Conservation (phyloP, 2,113 vertebrate species). For the Sinocyclocheilus rhinocerous region DNA sequence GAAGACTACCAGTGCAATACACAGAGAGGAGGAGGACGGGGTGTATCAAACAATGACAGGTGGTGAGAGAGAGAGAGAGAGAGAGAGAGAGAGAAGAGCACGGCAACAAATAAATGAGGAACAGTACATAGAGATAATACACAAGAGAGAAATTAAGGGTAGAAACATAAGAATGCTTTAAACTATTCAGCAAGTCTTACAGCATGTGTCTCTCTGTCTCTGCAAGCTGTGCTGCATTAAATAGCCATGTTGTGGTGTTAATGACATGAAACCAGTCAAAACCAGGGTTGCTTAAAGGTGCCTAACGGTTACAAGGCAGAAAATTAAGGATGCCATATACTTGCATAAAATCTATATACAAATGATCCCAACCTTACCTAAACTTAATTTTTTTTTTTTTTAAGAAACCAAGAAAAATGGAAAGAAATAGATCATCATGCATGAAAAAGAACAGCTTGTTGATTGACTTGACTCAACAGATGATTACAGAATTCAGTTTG, state of each 20-base stretch:
- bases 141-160: not conserved
- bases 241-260: slow-evolving; percentile 8
- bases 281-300: not conserved
- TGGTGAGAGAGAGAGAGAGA: slow-evolving; percentile 10
- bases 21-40: not conserved
- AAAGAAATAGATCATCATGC: not conserved
- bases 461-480: not conserved
- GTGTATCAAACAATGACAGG: slow-evolving; percentile 13
- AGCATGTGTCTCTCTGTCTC: not conserved
- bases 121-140: not conserved
- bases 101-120: not conserved
- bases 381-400: not conserved
- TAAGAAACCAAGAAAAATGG: not conserved
- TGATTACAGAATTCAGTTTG: not conserved
- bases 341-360: not conserved
- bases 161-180: not conserved
- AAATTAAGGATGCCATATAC: not conserved
- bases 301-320: not conserved
- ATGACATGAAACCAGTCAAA: not conserved
- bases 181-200: not conserved
- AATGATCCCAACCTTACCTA: not conserved
- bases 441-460: not conserved
- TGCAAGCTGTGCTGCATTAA: slow-evolving; percentile 14
- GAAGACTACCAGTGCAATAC: slow-evolving; percentile 20
- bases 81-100: not conserved